A percentile compares a stretch with the other conserved stretches of the same genome.
Evolutionary conservation across 2,888 invertebrate species (phyloP).

Genomic region (Polydrusus cervinus): DNA sequence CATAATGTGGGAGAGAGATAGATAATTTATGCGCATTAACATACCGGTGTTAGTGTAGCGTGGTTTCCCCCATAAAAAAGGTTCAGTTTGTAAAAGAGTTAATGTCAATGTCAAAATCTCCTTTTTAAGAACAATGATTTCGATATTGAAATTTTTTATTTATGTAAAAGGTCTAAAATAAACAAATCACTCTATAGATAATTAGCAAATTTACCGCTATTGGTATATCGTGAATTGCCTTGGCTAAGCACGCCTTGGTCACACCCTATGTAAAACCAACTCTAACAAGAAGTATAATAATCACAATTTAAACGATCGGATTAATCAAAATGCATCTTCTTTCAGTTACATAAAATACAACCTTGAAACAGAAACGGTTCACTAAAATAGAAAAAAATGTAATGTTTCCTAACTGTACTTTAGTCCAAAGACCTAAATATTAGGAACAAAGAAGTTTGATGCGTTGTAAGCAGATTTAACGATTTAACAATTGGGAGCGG

Average conservation of each 20-base stretch:
- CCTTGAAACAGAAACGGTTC: constrained; percentile 21
- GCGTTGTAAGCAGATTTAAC: constrained; percentile 18
- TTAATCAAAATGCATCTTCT: constrained; percentile 11
- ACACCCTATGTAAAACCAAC: not conserved
- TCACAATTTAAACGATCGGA: not conserved
- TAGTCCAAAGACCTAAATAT: constrained; percentile 18
- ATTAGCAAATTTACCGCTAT: not conserved
- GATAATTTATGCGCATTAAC: too few species aligned
- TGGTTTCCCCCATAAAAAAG: too few species aligned
- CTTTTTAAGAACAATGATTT: too few species aligned
- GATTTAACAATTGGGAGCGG: constrained; percentile 26
- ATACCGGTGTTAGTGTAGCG: too few species aligned
- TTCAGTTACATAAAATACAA: constrained; percentile 21
- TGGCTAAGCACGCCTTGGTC: constrained; percentile 12
- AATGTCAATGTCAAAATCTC: too few species aligned
- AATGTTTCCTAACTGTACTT: constrained; percentile 25
- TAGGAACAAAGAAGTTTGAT: constrained; percentile 23
- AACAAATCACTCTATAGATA: not conserved
- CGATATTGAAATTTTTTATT: too few species aligned
- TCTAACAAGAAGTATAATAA: not conserved
- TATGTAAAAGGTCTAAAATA: too few species aligned
- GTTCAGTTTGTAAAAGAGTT: too few species aligned
- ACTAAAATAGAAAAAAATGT: constrained; percentile 1
- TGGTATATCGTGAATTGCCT: constrained; percentile 1
- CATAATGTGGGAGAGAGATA: too few species aligned